A percentile compares a stretch with the other conserved stretches of the same genome.
phyloP scores from a whole-genome alignment of 2,797 vertebrate species.

The Falco cherrug region DNA sequence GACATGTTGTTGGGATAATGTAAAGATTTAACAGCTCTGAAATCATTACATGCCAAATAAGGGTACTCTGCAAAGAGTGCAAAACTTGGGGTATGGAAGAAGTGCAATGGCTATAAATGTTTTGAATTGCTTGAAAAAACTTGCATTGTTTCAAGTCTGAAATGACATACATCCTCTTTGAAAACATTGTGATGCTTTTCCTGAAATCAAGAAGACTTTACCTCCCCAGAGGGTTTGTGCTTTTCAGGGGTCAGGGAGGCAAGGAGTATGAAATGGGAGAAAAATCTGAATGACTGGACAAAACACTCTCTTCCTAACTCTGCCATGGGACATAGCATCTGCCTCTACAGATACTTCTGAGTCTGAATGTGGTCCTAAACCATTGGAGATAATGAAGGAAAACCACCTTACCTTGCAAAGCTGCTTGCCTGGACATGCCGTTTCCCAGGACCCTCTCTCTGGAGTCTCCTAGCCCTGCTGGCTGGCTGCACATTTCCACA shows the following conservation, averaged over 20 bases:
- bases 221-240: neutral
- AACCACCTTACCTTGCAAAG: neutral
- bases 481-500: neutral
- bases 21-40: slow-evolving; percentile 73
- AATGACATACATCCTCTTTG: neutral
- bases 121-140: slow-evolving; percentile 43
- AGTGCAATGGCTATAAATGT: neutral
- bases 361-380: neutral
- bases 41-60: slow-evolving; percentile 62
- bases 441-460: neutral
- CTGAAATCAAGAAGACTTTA: neutral
- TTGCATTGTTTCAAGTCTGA: slow-evolving; percentile 39
- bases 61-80: slow-evolving; percentile 1
- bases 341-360: neutral
- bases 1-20: slow-evolving; percentile 73
- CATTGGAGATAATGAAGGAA: neutral
- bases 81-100: neutral
- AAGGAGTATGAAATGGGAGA: neutral
- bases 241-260: neutral
- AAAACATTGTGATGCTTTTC: neutral
- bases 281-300: neutral
- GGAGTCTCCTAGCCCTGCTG: neutral
- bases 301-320: neutral
- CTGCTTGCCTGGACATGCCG: neutral
- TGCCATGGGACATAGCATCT: neutral